Evolutionary conservation across 2,888 invertebrate species (phyloP), one percentile per base, ranked within the genome.

Genomic region (Cetonia aurata): DNA sequence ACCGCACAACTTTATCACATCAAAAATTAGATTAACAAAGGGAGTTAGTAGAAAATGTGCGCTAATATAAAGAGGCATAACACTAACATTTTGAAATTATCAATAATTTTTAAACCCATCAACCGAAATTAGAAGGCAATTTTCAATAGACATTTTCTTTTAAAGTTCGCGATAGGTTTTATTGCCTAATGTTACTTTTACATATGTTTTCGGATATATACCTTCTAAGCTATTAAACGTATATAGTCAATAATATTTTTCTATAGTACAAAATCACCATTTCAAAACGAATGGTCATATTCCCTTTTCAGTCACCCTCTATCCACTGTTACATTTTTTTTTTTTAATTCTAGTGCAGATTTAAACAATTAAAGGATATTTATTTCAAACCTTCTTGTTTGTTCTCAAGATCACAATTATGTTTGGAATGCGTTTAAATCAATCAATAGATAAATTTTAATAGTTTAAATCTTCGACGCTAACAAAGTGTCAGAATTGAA

Each of bases 221-320:
- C 25, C 44, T 56, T 56, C 67, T 67, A 67, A 33, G 56, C 67
- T 67, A 67, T 53, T 67, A 67, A 67, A 56, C 46, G 62, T 33
- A 52, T 69, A 66, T 67, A 57, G 59, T 70, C 69, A 70, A 57
- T 70, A 59, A 52, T 57, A 65, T 69, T 62, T 52, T 41, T 67
- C 70, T 67, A 70, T 52, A 59, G 66, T 70, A 70, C 70, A 70
- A 70, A 70, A 70, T 70, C 65, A 62, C 62, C 70, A 70, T 57
- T 70, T 65, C 65, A 50, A 55, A 50, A 55, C 15, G 62, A 69
- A 60, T 69, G 55, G 57, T 41, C 37, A 67, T 57, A 57, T 59
- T 67, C 57, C 48, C 57, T 50, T 66, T 57, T 70, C 70, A 67
- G 67, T 70, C 70, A 66, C 66, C 50, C 55, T 60, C 62, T 62